Percentiles rank a stretch among this genome's conserved stretches.
These are phyloP conservation scores for Pomatorhinus ruficollis DNA, from an alignment of 2,113 vertebrate species.

Conservation along the genomic window DNA sequence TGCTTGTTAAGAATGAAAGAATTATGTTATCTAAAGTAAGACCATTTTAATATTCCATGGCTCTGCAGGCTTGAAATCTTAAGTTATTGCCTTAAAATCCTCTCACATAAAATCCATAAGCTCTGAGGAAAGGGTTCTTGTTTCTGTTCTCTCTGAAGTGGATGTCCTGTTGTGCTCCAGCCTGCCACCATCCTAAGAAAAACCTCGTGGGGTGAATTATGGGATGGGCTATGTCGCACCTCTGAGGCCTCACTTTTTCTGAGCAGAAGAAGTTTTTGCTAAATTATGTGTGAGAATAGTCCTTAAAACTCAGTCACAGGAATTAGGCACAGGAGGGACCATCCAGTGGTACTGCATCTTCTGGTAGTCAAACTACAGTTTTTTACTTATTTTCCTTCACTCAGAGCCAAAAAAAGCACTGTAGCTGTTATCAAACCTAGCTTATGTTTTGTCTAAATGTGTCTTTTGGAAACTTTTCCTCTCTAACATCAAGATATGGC, in stretches of 20 bases:
- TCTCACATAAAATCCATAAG: neutral
- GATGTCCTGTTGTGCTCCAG: neutral
- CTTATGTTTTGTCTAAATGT: fast-evolving
- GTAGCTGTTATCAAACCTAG: neutral
- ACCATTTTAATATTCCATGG: neutral
- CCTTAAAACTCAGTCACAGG: neutral
- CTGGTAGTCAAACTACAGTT: fast-evolving
- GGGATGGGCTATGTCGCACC: neutral
- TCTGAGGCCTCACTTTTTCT: neutral
- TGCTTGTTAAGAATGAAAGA: neutral
- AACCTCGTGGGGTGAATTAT: neutral
- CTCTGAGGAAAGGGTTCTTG: neutral
- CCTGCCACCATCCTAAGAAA: neutral
- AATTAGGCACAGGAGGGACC: neutral
- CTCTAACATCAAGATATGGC: fast-evolving
- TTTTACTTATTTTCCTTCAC: neutral
- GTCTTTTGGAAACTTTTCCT: neutral
- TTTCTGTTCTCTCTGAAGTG: neutral
- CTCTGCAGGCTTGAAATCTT: neutral
- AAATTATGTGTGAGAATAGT: neutral
- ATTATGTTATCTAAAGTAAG: neutral
- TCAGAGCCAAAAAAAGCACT: neutral
- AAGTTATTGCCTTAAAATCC: neutral
- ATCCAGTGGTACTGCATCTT: neutral
- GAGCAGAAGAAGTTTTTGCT: neutral